A percentile compares a stretch with the other conserved stretches of the same genome.
These are phyloP conservation scores for Melanargia galathea DNA, from an alignment of 2,888 invertebrate species.

Conservation along the genomic window DNA sequence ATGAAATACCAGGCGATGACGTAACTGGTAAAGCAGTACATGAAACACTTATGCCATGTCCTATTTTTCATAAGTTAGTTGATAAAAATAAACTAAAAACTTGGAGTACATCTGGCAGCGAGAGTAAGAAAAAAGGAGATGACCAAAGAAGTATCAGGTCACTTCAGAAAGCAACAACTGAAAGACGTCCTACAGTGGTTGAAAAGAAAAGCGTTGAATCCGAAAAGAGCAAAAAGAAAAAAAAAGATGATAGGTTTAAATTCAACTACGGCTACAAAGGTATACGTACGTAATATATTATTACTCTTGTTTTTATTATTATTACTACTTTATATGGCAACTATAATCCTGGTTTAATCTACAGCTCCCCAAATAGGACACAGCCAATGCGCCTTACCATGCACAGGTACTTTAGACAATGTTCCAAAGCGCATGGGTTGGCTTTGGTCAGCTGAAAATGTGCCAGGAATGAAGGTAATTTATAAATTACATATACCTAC, in stretches of 20 bases:
- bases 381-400: conserved; percentile 62
- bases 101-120: conserved; percentile 60
- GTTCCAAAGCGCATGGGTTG: conserved; percentile 79
- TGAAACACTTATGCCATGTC: conserved; percentile 65
- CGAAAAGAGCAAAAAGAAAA: conserved; percentile 61
- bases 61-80: conserved; percentile 64
- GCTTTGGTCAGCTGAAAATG: conserved; percentile 72
- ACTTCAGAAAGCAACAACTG: conserved; percentile 44
- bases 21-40: conserved; percentile 43
- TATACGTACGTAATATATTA: conserved; percentile 70
- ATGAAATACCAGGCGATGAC: conserved; percentile 64
- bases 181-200: conserved; percentile 38
- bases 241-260: conserved; percentile 65
- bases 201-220: conserved; percentile 57
- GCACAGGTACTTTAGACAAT: conserved; percentile 56
- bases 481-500: not conserved
- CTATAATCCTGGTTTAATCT: conserved; percentile 38
- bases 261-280: conserved; percentile 77
- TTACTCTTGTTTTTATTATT: conserved; percentile 8
- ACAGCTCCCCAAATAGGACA: conserved; percentile 75
- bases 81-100: conserved; percentile 61
- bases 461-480: conserved; percentile 70
- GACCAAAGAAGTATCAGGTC: conserved; percentile 46
- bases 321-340: conserved; percentile 11
- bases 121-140: conserved; percentile 52